Base-by-base conservation (phyloP, 2,797 vertebrate genomes). In the Danio tinwini region DNA sequence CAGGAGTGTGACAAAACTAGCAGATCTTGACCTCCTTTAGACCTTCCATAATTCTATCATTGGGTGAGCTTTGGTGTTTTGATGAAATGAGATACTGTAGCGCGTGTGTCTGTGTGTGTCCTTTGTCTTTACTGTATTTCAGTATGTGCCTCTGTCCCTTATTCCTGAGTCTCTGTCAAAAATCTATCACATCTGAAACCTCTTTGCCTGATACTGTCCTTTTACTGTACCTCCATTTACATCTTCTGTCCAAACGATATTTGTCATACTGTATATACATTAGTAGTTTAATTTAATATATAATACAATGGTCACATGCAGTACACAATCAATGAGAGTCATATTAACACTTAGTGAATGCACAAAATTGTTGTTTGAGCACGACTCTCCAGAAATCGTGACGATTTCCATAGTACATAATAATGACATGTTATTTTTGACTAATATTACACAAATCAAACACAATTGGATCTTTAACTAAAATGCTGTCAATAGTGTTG, bases 161-260 rank as follows among this genome's bases (percentile, higher is more conserved):
- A 58, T 19, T 58, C 58, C 55, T 29, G 10, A 58, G 55, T 58
- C 55, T 21, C 17, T 56, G 17, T 19, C 19, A 56, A 19, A 56
- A 56, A 56, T 21, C 55, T 42, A 44, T 14, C 70, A 76, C 73
- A 72, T 75, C 53, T 40, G 7, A 13, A n/a, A n/a, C n/a, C 14
- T 61, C 47, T 69, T 19, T 16, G 4, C 76, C 56, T 62, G 50
- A 61, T 44, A 39, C 29, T 19, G 12, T 64, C 21, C 11, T 17
- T 42, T 14, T 53, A 49, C 21, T n/a, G n/a, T n/a, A 29, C 29
- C 17, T 44, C 13, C 6, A 37, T 44, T 63, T 39, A 5, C 14
- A 1, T 63, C 37, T 77, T 29, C 14, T 70, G 5, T 17, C 5
- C 55, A 2, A 2, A 4, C 76, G 68, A 62, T 29, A 29, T 71